Percentiles rank a stretch among this genome's conserved stretches.
phyloP scores from a whole-genome alignment of 2,797 vertebrate species.

The Neosilurus hyrtlii region DNA sequence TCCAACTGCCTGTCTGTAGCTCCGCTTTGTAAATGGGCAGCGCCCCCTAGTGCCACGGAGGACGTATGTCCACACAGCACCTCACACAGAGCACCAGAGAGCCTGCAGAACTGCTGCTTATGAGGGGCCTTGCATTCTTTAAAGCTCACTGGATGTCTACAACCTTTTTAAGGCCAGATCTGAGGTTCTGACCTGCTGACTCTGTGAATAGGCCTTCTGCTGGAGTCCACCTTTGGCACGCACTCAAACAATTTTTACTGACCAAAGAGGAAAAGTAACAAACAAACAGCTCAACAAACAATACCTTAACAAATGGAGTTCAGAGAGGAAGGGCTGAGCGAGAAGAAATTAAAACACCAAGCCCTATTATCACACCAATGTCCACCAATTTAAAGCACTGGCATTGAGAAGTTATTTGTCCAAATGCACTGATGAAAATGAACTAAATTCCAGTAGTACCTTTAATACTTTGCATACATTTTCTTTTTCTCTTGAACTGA shows the following conservation, averaged over 20 bases:
- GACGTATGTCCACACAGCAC: conserved; percentile 64
- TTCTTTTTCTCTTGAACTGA: conserved; percentile 75
- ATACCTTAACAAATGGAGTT: conserved; percentile 30
- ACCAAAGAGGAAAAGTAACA: conserved; percentile 87
- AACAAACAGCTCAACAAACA: conserved; percentile 59
- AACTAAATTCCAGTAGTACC: conserved; percentile 70
- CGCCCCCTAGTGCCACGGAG: conserved; percentile 70
- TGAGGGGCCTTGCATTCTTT: conserved; percentile 17
- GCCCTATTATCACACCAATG: conserved; percentile 45
- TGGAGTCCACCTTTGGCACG: conserved; percentile 87
- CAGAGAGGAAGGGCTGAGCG: conserved; percentile 22
- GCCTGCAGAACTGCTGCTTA: conserved; percentile 28
- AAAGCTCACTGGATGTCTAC: conserved; percentile 24
- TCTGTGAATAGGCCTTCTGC: conserved; percentile 84
- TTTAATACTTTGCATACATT: conserved; percentile 79
- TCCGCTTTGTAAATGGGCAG: conserved; percentile 78
- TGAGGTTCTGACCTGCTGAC: conserved; percentile 68
- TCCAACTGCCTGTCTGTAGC: conserved; percentile 64
- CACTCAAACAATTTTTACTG: conserved; percentile 90
- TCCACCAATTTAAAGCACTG: conserved; percentile 40
- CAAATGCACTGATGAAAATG: conserved; percentile 42
- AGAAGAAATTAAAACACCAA: conserved; percentile 10
- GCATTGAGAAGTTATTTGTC: conserved; percentile 30
- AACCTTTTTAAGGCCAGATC: conserved; percentile 60
- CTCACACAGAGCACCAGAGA: conserved; percentile 46